These are phyloP conservation scores for Uria aalge DNA, from an alignment of 2,113 vertebrate species.

Conservation along the genomic window DNA sequence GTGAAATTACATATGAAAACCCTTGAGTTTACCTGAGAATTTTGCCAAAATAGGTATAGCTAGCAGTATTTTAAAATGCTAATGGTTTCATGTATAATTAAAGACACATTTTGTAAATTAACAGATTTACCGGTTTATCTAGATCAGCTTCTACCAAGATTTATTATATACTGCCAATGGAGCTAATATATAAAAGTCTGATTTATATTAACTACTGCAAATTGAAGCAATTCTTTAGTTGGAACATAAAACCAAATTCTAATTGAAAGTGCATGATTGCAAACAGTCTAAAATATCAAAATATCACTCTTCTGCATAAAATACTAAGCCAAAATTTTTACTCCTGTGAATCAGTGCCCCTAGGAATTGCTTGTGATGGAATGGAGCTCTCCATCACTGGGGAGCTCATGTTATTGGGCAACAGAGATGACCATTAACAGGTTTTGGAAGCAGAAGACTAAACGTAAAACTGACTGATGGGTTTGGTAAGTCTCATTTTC, in stretches of 20 bases:
- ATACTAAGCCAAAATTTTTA: not conserved
- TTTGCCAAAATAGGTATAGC: not conserved
- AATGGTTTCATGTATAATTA: not conserved
- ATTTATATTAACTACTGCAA: not conserved
- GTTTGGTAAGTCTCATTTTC: not conserved
- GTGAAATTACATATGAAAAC: slow-evolving; percentile 2
- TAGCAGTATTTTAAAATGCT: not conserved
- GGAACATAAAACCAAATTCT: not conserved
- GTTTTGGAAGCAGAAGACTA: not conserved
- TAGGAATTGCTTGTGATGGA: not conserved
- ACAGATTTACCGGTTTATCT: not conserved
- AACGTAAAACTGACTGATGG: not conserved
- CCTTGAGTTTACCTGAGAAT: not conserved
- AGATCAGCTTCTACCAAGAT: not conserved
- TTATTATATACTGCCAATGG: not conserved
- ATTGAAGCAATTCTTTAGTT: not conserved
- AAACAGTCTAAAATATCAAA: not conserved
- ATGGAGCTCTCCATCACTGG: not conserved
- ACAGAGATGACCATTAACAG: not conserved
- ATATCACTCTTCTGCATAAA: not conserved
- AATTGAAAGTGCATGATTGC: not conserved
- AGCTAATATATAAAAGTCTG: not conserved
- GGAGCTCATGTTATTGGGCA: not conserved
- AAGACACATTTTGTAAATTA: not conserved
- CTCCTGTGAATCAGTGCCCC: not conserved